phyloP scores from a whole-genome alignment of 2,113 vertebrate genomes.

The Mormoops blainvillei region DNA sequence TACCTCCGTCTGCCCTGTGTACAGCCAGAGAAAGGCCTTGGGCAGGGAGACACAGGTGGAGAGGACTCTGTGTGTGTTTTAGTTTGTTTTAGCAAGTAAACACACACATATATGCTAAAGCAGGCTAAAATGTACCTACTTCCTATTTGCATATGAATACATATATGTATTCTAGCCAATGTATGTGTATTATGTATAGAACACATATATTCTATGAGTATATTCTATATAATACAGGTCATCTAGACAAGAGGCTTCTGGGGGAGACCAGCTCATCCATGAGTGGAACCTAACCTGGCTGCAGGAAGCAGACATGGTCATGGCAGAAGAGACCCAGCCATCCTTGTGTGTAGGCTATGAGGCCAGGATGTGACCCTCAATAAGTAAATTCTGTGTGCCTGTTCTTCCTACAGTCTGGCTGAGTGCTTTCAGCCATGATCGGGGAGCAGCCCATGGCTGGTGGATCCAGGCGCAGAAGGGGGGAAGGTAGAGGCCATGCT shows the following conservation, averaged over 20 bases:
- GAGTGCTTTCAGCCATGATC: slow-evolving; percentile 75
- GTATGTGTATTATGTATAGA: background rate
- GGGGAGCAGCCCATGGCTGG: slow-evolving; percentile 47
- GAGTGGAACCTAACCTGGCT: slow-evolving; percentile 74
- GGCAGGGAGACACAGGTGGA: background rate
- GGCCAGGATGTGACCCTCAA: slow-evolving; percentile 67
- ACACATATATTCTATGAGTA: background rate
- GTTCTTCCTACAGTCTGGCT: slow-evolving; percentile 64
- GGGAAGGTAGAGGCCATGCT: slow-evolving; percentile 59
- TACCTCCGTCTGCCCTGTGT: background rate
- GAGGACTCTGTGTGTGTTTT: background rate
- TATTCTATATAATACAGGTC: background rate
- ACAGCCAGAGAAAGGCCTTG: background rate
- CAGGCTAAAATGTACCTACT: too few relatives aligned
- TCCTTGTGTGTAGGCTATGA: slow-evolving; percentile 76
- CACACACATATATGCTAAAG: background rate
- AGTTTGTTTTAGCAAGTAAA: background rate
- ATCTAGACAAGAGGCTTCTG: slow-evolving; percentile 35
- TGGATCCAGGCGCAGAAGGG: slow-evolving; percentile 47
- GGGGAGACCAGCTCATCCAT: slow-evolving; percentile 64
- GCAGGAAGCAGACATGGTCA: slow-evolving; percentile 61
- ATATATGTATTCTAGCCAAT: background rate
- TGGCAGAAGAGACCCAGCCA: slow-evolving; percentile 77
- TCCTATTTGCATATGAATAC: background rate
- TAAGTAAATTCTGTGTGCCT: slow-evolving; percentile 75